phyloP scores from a whole-genome alignment of 2,113 vertebrate genomes.

The Osmerus eperlanus region DNA sequence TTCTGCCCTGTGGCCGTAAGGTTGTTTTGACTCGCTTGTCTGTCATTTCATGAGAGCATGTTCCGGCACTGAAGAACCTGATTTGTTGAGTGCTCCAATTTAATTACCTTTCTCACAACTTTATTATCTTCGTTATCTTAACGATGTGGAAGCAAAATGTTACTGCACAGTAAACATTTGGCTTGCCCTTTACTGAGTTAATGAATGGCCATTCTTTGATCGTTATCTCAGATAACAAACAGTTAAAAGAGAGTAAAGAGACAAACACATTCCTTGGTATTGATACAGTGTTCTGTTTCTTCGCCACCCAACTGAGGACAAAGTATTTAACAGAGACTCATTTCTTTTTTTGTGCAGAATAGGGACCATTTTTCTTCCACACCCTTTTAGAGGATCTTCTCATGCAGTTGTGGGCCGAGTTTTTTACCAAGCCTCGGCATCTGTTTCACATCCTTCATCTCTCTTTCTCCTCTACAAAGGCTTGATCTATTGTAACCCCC shows the following conservation, averaged over 20 bases:
- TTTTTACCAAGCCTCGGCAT: conserved; percentile 2
- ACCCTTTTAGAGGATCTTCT: too few relatives aligned
- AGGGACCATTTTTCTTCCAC: too few relatives aligned
- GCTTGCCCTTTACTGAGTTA: too few relatives aligned
- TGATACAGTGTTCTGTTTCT: too few relatives aligned
- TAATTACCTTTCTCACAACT: conserved; percentile 38
- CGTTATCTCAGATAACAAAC: too few relatives aligned
- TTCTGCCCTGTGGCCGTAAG: conserved; percentile 6
- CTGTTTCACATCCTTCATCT: conserved; percentile 13
- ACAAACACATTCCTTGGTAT: too few relatives aligned
- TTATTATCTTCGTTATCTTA: conserved; percentile 45
- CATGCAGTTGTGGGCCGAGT: not conserved
- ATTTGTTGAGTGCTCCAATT: conserved; percentile 20
- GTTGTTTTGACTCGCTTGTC: conserved; percentile 21
- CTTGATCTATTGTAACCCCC: not conserved
- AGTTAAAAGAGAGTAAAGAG: too few relatives aligned
- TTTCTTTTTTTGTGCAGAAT: too few relatives aligned
- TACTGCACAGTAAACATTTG: conserved; percentile 4
- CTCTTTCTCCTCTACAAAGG: conserved; percentile 16
- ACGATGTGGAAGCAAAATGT: conserved; percentile 17
- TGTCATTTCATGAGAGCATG: conserved; percentile 10
- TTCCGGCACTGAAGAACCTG: conserved; percentile 28
- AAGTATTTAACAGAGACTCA: too few relatives aligned
- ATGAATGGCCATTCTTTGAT: too few relatives aligned
- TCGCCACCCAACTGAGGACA: too few relatives aligned